Percentiles rank a stretch among this genome's conserved stretches.
phyloP scores from a whole-genome alignment of 2,797 vertebrate species.

The Distichodus sexfasciatus region DNA sequence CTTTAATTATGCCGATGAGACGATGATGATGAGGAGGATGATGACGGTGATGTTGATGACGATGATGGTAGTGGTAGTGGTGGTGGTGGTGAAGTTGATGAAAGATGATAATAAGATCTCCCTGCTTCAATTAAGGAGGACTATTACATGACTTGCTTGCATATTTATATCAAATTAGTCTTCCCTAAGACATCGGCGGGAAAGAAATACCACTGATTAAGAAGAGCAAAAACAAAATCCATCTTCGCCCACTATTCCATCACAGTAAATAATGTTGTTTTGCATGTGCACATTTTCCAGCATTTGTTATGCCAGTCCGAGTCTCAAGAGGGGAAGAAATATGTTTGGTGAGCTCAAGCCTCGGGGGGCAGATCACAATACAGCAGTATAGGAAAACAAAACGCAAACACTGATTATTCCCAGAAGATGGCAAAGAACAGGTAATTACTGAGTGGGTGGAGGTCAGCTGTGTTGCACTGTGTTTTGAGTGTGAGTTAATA shows the following conservation, averaged over 20 bases:
- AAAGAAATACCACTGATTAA: slow-evolving; percentile 22
- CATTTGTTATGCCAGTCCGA: slow-evolving; percentile 1
- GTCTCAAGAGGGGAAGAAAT: neutral
- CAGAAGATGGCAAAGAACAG: neutral
- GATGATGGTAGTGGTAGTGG: neutral
- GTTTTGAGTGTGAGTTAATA: no score
- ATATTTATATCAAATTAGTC: slow-evolving; percentile 4
- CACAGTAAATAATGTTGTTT: slow-evolving; percentile 15
- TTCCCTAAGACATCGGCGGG: neutral
- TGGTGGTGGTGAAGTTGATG: slow-evolving; percentile 17
- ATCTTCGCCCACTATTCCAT: neutral
- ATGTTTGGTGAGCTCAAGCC: neutral
- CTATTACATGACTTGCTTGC: slow-evolving; percentile 9
- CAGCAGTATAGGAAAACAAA: neutral
- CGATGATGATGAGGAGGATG: slow-evolving; percentile 17
- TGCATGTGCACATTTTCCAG: neutral
- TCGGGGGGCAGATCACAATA: neutral
- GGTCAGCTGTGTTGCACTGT: neutral
- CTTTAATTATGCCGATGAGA: slow-evolving; percentile 23
- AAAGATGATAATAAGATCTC: slow-evolving; percentile 28
- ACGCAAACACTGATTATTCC: neutral
- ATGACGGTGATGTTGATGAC: slow-evolving; percentile 3
- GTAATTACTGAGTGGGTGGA: neutral
- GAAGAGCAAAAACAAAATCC: slow-evolving; percentile 24
- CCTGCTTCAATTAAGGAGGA: slow-evolving; percentile 28